Percentiles rank a stretch among this genome's conserved stretches.
Evolutionary conservation across 1,140 invertebrate species (phyloP).

Genomic region (Stratiolaelaps scimitus): DNA sequence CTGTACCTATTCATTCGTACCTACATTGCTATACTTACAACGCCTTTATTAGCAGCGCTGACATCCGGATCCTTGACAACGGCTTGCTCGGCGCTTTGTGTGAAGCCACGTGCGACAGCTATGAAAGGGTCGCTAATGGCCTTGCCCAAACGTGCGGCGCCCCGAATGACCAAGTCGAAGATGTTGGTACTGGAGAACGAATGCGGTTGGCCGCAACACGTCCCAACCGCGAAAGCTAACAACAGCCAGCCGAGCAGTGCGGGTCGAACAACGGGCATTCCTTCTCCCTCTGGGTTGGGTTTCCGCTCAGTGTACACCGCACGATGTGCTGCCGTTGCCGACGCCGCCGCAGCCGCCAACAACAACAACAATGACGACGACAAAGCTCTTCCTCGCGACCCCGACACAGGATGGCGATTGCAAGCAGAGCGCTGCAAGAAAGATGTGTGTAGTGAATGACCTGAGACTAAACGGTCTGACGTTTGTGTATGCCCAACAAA

Average conservation of each 20-base stretch:
- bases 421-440: no score
- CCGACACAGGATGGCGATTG: no score
- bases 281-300: no score
- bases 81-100: not conserved
- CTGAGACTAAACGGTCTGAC: no score
- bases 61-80: constrained; percentile 18
- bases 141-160: not conserved
- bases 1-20: no score
- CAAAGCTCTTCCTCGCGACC: no score
- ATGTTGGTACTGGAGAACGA: not conserved
- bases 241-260: constrained; percentile 3
- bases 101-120: not conserved
- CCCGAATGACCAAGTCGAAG: not conserved
- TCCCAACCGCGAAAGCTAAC: not conserved
- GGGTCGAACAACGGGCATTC: not conserved
- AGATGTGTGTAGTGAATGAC: no score
- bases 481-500: no score
- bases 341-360: no score
- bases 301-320: no score
- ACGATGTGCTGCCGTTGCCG: no score
- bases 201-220: not conserved
- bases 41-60: constrained; percentile 14
- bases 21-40: not conserved
- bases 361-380: no score
- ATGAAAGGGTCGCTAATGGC: constrained; percentile 3